phyloP scores from a whole-genome alignment of 2,113 vertebrate species.

The Forbesichthys papilliferus region DNA sequence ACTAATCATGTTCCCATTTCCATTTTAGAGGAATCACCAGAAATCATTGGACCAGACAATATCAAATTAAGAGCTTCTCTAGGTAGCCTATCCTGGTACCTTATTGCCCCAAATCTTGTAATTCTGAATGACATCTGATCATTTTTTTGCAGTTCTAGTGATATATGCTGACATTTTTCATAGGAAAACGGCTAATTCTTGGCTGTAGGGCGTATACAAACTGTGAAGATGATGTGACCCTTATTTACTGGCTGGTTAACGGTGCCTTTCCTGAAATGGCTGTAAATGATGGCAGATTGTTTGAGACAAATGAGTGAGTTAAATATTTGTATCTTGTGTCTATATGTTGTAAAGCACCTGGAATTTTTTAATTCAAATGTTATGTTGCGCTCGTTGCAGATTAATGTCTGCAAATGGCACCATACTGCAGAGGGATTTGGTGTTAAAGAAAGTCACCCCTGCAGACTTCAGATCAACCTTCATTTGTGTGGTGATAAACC shows the following conservation, averaged over 20 bases:
- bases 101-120: neutral
- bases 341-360: neutral
- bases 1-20: neutral
- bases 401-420: conserved; percentile 19
- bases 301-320: conserved; percentile 71
- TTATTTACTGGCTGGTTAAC: conserved; percentile 84
- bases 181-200: conserved; percentile 56
- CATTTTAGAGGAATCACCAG: conserved; percentile 30
- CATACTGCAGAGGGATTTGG: conserved; percentile 57
- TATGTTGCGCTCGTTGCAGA: conserved; percentile 37
- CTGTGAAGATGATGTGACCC: conserved; percentile 31
- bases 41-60: conserved; percentile 42
- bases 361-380: neutral
- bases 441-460: conserved; percentile 34
- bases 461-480: conserved; percentile 63
- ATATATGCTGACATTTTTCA: neutral
- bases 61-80: conserved; percentile 16
- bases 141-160: neutral
- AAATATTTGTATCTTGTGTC: neutral
- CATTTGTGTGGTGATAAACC: conserved; percentile 65
- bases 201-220: conserved; percentile 55
- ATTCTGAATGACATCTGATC: neutral
- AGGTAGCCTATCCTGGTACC: conserved; percentile 50
- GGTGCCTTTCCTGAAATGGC: conserved; percentile 74
- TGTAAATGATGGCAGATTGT: conserved; percentile 42